Base-by-base conservation (phyloP, 1,140 invertebrate species). In the Cydia strobilella region DNA sequence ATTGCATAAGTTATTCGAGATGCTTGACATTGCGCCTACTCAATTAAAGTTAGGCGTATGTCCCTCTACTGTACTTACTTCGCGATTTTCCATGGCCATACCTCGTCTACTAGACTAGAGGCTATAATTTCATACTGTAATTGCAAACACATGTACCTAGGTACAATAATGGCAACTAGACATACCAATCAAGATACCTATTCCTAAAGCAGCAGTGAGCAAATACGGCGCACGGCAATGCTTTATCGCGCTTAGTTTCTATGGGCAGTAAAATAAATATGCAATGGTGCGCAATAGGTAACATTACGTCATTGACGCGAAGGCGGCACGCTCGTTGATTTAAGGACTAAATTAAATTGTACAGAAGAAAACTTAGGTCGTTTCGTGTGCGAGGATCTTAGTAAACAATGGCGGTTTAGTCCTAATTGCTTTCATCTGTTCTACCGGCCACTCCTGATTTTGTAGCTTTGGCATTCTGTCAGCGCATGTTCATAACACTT, bases 251-350 rank as follows among this genome's bases (percentile, higher is more conserved):
- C 76, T 66, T 76, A 54, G 75, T 78, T 79, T 82, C 83, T 84
- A 82, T 81, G 73, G 78, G 69, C 77, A 78, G 76, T 82, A 80
- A 82, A 78, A 75, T 82, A 80, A 82, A 81, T 84, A 82, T 86
- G 80, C 80, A 83, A 81, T 84, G 76, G 79, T 80, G 79, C 81
- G 83, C 86, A 83, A 86, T 82, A 86, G 80, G 79, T 75, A 54
- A 76, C 65, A 82, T 87, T 85, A 86, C 86, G 84, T 87, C 86
- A 87, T 86, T 62, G 5, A n/a, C 73, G 73, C 73, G 73, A 74
- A 74, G 73, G 54, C 25, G 48, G 42, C 51, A 66, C 65, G 63
- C 25, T 27, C 63, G 12, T 69, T 42, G 65, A 20, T 69, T 69
- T 69, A 69, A 18, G 31, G 65, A n/a, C 65, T 31, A 69, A 69